Evolutionary conservation across 2,113 vertebrate genomes (phyloP).

Genomic region (Hymenochirus boettgeri): DNA sequence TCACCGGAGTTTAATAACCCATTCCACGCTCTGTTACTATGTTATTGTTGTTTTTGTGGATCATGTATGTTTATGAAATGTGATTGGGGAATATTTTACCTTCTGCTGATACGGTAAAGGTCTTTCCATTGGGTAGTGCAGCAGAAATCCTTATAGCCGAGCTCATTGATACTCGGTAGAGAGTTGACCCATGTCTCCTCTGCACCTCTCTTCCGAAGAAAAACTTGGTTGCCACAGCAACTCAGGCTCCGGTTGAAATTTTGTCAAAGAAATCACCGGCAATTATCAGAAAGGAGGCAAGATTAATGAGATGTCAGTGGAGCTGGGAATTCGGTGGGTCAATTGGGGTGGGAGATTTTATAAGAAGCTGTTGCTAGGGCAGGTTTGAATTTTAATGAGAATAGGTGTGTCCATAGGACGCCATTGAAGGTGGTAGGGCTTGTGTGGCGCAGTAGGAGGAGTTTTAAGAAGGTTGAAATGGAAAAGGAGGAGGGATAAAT

Average conservation of each 20-base stretch:
- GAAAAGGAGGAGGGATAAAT: no score
- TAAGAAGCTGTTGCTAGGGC: not conserved
- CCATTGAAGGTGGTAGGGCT: not conserved
- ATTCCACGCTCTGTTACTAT: no score
- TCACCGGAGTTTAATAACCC: no score
- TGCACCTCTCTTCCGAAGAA: conserved; percentile 15
- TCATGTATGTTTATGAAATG: no score
- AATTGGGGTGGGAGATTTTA: not conserved
- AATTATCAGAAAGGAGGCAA: conserved; percentile 29
- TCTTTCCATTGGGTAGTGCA: not conserved
- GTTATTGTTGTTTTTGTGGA: no score
- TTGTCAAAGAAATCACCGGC: conserved; percentile 23
- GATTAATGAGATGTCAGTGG: conserved; percentile 23
- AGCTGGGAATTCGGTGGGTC: not conserved
- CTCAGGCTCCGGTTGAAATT: conserved; percentile 15
- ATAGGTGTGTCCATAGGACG: not conserved
- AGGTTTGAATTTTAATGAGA: no score
- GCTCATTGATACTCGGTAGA: conserved; percentile 1
- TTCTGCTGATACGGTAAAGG: no score
- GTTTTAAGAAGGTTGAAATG: not conserved
- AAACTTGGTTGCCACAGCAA: conserved; percentile 38
- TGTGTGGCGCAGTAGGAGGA: not conserved
- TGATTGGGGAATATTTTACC: no score
- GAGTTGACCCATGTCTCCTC: conserved; percentile 29
- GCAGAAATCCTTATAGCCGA: conserved; percentile 8